These are phyloP conservation scores for Synchiropus splendidus DNA, from an alignment of 2,113 vertebrate species.

Conservation along the genomic window DNA sequence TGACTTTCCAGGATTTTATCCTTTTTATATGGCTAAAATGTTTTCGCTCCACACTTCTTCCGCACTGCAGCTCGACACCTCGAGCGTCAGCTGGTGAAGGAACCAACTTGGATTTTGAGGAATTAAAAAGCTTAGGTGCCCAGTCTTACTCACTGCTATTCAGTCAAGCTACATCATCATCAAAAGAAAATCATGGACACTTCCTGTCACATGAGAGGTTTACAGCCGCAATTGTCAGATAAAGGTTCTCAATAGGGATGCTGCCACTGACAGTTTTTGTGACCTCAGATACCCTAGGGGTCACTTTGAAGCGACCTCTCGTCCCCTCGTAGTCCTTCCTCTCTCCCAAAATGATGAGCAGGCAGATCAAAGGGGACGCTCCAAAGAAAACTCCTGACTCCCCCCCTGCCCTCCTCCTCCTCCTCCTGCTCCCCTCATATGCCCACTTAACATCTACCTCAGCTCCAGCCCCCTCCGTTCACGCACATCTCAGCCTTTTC, in stretches of 20 bases:
- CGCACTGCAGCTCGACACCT: too few relatives aligned
- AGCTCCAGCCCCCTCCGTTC: conserved; percentile 35
- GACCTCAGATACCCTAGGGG: conserved; percentile 9
- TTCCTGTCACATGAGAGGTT: too few relatives aligned
- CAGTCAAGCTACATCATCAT: too few relatives aligned
- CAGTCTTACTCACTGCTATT: too few relatives aligned
- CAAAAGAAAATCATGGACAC: too few relatives aligned
- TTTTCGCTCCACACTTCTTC: too few relatives aligned
- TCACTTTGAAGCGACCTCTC: conserved; percentile 35
- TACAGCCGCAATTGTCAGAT: too few relatives aligned
- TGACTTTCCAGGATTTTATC: too few relatives aligned
- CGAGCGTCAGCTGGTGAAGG: too few relatives aligned
- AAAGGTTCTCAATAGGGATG: neutral
- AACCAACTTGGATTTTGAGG: too few relatives aligned
- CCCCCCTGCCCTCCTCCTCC: conserved; percentile 10
- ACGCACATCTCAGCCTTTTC: conserved; percentile 45
- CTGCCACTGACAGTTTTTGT: conserved; percentile 7
- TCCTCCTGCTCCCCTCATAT: conserved; percentile 16
- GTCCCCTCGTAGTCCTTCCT: conserved; percentile 29
- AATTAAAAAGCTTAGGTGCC: too few relatives aligned
- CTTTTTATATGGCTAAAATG: too few relatives aligned
- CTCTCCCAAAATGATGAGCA: conserved; percentile 40
- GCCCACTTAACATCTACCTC: conserved; percentile 60
- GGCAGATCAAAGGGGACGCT: conserved; percentile 58
- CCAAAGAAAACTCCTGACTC: conserved; percentile 41